A percentile compares a stretch with the other conserved stretches of the same genome.
phyloP scores from a whole-genome alignment of 2,888 invertebrate genomes.

The Thera obeliscata region DNA sequence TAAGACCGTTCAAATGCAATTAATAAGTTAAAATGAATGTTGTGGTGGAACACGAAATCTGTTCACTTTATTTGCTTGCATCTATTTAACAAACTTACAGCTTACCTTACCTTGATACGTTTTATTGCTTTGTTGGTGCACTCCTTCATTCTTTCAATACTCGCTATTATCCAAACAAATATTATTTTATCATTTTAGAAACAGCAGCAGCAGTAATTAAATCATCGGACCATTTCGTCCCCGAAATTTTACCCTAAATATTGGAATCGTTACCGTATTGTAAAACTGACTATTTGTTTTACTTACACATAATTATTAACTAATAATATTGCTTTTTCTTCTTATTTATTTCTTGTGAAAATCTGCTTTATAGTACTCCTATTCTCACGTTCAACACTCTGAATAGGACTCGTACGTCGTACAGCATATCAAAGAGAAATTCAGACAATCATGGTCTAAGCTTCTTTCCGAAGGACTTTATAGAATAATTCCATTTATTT shows the following conservation, averaged over 20 bases:
- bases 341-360: neutral
- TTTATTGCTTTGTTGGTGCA: slow-evolving; percentile 1
- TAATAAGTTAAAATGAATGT: slow-evolving; percentile 52
- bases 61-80: slow-evolving; percentile 38
- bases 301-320: too few species aligned
- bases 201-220: too few species aligned
- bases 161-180: neutral
- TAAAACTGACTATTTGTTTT: too few species aligned
- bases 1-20: slow-evolving; percentile 45
- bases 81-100: slow-evolving; percentile 26
- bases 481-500: slow-evolving; percentile 8
- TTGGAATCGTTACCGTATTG: too few species aligned
- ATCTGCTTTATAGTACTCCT: slow-evolving; percentile 10
- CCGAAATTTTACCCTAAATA: too few species aligned
- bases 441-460: slow-evolving; percentile 14
- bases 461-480: slow-evolving; percentile 13
- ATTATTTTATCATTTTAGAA: neutral
- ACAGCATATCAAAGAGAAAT: slow-evolving; percentile 37
- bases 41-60: slow-evolving; percentile 47
- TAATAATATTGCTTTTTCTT: too few species aligned
- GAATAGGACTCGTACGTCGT: slow-evolving; percentile 34
- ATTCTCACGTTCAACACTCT: slow-evolving; percentile 40
- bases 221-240: too few species aligned
- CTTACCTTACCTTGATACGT: slow-evolving; percentile 16
- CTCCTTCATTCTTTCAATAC: neutral